Evolutionary conservation across 1,140 invertebrate genomes (phyloP).

Genomic region (Oncopodura yosiiana): DNA sequence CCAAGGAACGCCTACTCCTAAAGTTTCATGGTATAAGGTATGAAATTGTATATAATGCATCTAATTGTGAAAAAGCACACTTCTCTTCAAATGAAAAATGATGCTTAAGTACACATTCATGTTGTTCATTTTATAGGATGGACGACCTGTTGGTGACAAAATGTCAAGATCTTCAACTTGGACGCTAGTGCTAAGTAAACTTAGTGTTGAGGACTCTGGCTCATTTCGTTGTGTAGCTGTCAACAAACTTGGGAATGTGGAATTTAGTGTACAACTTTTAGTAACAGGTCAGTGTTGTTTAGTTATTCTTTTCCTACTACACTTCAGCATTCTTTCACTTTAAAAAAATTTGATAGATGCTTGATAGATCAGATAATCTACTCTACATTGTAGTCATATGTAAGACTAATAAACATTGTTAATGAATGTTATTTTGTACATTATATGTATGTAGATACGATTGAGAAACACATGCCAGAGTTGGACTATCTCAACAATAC

Average conservation of each 20-base stretch:
- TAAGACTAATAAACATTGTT: no score
- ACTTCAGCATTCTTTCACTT: no score
- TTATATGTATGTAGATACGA: slow-evolving; percentile 20
- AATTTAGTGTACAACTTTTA: slow-evolving; percentile 25
- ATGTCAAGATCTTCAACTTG: slow-evolving; percentile 26
- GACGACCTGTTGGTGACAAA: slow-evolving; percentile 27
- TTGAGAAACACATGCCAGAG: slow-evolving; percentile 27
- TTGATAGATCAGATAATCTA: no score
- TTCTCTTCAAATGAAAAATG: no score
- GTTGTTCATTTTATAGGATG: slow-evolving; percentile 23
- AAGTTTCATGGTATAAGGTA: slow-evolving; percentile 33
- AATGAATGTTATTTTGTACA: background rate
- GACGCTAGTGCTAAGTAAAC: slow-evolving; percentile 26
- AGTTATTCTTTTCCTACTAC: background rate
- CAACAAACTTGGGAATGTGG: slow-evolving; percentile 28
- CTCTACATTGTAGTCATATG: no score
- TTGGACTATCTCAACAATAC: slow-evolving; percentile 31
- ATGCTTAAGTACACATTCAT: background rate
- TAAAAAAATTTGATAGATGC: no score
- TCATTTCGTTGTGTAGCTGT: slow-evolving; percentile 29
- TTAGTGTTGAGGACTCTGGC: slow-evolving; percentile 32
- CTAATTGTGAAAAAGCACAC: no score
- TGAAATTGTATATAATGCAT: background rate
- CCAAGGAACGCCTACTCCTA: slow-evolving; percentile 26
- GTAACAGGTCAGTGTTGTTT: slow-evolving; percentile 30